Evolutionary conservation across 2,797 vertebrate genomes (phyloP).

Genomic region (Otolemur crassicaudatus): DNA sequence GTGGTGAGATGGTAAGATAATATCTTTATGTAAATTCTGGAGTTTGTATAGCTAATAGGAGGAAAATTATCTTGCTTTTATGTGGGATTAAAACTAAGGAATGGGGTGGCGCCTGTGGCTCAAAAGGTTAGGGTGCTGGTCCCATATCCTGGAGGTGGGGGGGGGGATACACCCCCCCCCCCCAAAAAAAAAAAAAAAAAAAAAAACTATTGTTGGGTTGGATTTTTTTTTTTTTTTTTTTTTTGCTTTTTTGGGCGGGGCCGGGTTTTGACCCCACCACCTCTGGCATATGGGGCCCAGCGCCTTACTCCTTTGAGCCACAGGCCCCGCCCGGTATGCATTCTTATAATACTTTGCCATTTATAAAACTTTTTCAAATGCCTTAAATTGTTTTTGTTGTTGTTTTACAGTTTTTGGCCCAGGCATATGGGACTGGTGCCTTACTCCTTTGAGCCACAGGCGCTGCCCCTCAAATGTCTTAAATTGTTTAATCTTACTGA

Average conservation of each 20-base stretch:
- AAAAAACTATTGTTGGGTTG: no score
- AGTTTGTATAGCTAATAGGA: slow-evolving; percentile 32
- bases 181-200: no score
- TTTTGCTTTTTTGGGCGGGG: neutral
- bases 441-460: no score
- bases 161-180: no score
- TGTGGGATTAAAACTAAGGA: slow-evolving; percentile 17
- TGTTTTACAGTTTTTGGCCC: no score
- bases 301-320: no score
- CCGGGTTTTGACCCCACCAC: no score
- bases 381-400: slow-evolving; percentile 5
- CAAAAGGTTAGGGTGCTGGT: no score
- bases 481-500: slow-evolving; percentile 18
- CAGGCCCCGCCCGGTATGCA: neutral
- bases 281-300: no score
- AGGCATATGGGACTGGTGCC: no score
- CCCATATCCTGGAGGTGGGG: no score
- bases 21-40: slow-evolving; percentile 57
- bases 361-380: slow-evolving; percentile 48
- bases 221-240: no score
- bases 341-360: slow-evolving; percentile 38
- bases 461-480: neutral
- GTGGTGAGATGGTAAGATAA: slow-evolving; percentile 30
- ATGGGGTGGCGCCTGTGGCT: neutral
- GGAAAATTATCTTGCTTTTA: slow-evolving; percentile 60